phyloP scores from a whole-genome alignment of 2,113 vertebrate species.

The Natator depressus region DNA sequence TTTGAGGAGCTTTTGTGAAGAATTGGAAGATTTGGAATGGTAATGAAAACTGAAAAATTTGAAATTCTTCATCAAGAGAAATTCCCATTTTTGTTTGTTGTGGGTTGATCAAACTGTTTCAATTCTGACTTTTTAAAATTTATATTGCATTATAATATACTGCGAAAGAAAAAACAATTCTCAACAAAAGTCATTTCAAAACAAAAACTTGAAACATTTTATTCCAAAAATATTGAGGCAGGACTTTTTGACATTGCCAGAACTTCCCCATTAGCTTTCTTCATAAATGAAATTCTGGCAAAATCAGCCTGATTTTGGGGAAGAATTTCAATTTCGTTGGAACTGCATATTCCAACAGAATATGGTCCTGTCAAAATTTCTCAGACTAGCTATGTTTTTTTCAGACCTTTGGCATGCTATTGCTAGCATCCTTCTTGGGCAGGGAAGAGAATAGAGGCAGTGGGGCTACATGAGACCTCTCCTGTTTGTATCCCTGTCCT shows the following conservation, averaged over 20 bases:
- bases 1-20: neutral
- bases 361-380: neutral
- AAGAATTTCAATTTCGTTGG: no score
- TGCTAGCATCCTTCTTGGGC: neutral
- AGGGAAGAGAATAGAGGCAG: neutral
- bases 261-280: no score
- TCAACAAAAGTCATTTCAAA: neutral
- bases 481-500: neutral
- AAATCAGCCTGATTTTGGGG: neutral
- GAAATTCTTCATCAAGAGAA: neutral
- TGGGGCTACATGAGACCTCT: neutral
- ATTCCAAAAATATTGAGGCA: neutral
- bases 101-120: neutral
- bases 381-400: neutral
- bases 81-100: neutral
- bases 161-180: neutral
- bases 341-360: neutral
- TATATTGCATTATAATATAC: neutral
- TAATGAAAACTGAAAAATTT: neutral
- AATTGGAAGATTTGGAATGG: neutral
- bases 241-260: neutral
- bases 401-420: neutral
- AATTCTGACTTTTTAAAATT: neutral
- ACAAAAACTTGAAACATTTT: neutral
- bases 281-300: neutral